These are phyloP conservation scores for Ormyrus nitidulus DNA, from an alignment of 2,888 invertebrate species.

Conservation along the genomic window DNA sequence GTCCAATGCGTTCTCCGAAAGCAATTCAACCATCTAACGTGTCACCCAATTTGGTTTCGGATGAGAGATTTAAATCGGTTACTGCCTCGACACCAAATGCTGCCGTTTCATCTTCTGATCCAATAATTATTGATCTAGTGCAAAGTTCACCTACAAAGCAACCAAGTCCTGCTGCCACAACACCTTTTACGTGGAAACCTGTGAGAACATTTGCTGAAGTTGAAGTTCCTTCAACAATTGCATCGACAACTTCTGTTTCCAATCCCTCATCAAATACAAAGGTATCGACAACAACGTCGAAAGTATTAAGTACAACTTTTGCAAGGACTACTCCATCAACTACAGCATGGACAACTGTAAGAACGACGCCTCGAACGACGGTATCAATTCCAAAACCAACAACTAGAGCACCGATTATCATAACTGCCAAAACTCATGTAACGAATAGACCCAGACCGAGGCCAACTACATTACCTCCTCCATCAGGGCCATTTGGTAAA, in stretches of 20 bases:
- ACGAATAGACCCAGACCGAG: conserved; percentile 68
- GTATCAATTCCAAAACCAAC: conserved; percentile 54
- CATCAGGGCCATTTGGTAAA: conserved; percentile 56
- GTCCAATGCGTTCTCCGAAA: conserved; percentile 71
- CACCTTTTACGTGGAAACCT: conserved; percentile 58
- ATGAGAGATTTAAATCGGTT: conserved; percentile 32
- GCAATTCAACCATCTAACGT: conserved; percentile 65
- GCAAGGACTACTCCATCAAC: conserved; percentile 55
- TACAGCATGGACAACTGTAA: conserved; percentile 32
- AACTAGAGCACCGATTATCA: conserved; percentile 58
- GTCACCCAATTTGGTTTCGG: conserved; percentile 63
- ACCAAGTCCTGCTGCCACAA: conserved; percentile 56
- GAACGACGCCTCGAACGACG: conserved; percentile 56
- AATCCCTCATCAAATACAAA: neutral
- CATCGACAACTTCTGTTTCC: conserved; percentile 34
- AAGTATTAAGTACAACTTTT: conserved; percentile 41
- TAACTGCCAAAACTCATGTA: conserved; percentile 61
- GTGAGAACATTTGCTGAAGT: conserved; percentile 55
- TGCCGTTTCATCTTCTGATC: conserved; percentile 59
- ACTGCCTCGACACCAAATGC: conserved; percentile 21
- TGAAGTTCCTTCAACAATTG: conserved; percentile 48
- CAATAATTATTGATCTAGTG: conserved; percentile 68
- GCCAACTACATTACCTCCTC: conserved; percentile 72
- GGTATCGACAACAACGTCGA: conserved; percentile 47
- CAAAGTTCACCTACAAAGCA: conserved; percentile 60